Conservation (phyloP, 2,888 invertebrate genomes). For the Lapara coniferarum region DNA sequence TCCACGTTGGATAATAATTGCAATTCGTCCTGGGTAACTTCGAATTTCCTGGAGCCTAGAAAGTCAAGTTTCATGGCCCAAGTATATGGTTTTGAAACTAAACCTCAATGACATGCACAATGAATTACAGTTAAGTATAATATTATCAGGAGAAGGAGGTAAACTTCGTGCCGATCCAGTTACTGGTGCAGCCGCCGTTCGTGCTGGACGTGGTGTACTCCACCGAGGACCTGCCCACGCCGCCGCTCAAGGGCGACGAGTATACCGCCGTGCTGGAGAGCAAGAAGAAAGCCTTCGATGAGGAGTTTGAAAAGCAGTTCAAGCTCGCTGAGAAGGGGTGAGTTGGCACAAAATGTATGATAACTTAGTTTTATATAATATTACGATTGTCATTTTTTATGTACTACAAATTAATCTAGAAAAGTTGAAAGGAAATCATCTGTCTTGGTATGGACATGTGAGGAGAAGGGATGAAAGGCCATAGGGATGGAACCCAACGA, state of each 20-base stretch:
- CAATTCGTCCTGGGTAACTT: too few species aligned
- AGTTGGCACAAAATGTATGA: slow-evolving; percentile 32
- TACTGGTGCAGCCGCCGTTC: slow-evolving; percentile 91
- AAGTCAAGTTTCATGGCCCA: background rate
- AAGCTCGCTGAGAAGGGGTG: slow-evolving; percentile 88
- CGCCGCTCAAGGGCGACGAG: slow-evolving; percentile 81
- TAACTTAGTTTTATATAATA: too few species aligned
- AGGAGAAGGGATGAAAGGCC: too few species aligned
- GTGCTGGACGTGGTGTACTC: slow-evolving; percentile 93
- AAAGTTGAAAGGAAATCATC: too few species aligned
- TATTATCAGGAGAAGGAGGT: slow-evolving; percentile 72
- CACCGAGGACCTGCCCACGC: slow-evolving; percentile 86
- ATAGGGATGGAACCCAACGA: too few species aligned
- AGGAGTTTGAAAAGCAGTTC: slow-evolving; percentile 92
- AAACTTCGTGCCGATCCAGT: slow-evolving; percentile 91
- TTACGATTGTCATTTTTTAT: too few species aligned
- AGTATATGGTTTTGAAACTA: background rate
- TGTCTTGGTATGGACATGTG: too few species aligned
- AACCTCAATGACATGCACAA: too few species aligned
- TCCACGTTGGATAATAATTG: too few species aligned
- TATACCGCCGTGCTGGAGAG: slow-evolving; percentile 86
- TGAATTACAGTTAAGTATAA: too few species aligned
- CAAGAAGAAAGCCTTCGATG: slow-evolving; percentile 86
- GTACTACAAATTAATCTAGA: too few species aligned
- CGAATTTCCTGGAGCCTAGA: too few species aligned